Evolutionary conservation across 2,888 invertebrate species (phyloP), one percentile per base, ranked within the genome.

Genomic region (Dasypogon diadema): DNA sequence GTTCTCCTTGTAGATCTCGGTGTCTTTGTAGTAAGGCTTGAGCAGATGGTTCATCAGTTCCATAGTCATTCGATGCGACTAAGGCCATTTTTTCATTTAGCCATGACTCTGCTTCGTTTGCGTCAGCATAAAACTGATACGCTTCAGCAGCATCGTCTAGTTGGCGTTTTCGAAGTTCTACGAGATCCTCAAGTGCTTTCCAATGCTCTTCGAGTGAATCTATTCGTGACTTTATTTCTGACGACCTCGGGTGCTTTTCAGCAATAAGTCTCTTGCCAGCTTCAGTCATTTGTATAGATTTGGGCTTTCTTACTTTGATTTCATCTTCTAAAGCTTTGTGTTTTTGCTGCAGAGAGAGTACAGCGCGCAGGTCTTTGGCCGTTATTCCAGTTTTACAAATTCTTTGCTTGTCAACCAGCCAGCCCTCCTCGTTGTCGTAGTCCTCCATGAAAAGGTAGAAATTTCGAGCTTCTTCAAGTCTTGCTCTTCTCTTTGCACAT

Each of bases 101-200:
- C 97, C 98, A 99, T 0, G 97, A 97, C 81, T 99, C 98, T 0
- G 97, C 95, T 83, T 99, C 99, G 87, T 99, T 98, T 0, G 98
- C 97, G 86, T 99, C 99, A 0, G 97, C 94, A 85, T 97, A 97
- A 87, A 97, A 98, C 90, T 97, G 97, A 82, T 96, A 97, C 0
- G 98, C 97, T 83, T 98, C 97, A 2, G 92, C 92, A 0, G 95
- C 95, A 83, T 96, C 96, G 81, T 93, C 92, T 21, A 97, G 86
- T 82, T 94, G 93, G 77, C 91, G 91, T 72, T 91, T 90, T 54
- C 94, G 88, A 76, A 91, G 84, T 0, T 91, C 92, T 0, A 94
- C 93, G 16, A 97, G 87, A 78, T 95, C 93, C 30, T 94, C 90
- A n/a, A 99, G 88, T n/a, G 92, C 89, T 77, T 92, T 92, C 98